phyloP scores from a whole-genome alignment of 2,113 vertebrate species.

The Oceanodroma tethys region DNA sequence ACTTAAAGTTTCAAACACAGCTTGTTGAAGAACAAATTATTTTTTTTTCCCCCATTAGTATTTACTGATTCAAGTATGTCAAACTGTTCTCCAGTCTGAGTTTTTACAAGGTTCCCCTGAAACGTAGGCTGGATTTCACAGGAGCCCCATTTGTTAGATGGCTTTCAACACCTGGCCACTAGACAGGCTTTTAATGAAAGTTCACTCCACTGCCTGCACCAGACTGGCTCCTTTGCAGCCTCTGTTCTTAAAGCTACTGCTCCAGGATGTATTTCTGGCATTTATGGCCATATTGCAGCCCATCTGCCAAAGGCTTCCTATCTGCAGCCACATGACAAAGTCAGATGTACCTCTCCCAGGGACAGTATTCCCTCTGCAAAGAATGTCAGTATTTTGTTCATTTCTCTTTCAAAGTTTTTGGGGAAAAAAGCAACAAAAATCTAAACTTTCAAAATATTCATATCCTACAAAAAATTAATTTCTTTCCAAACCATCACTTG shows the following conservation, averaged over 20 bases:
- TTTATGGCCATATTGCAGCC: not conserved
- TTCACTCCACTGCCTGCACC: not conserved
- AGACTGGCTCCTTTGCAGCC: not conserved
- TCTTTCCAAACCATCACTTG: not conserved
- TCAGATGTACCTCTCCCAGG: not conserved
- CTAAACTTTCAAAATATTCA: not conserved
- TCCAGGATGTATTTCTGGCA: not conserved
- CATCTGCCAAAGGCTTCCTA: not conserved
- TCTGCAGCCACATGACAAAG: not conserved
- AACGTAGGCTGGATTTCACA: not conserved
- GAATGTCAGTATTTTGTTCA: not conserved
- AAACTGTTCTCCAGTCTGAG: not conserved
- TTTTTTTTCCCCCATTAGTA: not conserved
- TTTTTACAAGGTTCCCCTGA: not conserved
- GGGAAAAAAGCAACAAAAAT: rapidly evolving
- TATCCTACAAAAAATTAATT: not conserved
- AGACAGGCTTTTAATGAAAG: not conserved
- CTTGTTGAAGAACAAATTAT: not conserved
- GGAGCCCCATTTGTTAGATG: not conserved
- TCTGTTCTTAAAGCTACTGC: not conserved
- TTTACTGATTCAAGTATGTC: not conserved
- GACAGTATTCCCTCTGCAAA: not conserved
- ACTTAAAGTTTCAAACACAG: not conserved
- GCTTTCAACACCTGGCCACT: not conserved
- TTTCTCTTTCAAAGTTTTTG: not conserved